Percentiles rank a stretch among this genome's conserved stretches.
Conservation (phyloP, 2,797 vertebrate species). For the Mus minutoides region DNA sequence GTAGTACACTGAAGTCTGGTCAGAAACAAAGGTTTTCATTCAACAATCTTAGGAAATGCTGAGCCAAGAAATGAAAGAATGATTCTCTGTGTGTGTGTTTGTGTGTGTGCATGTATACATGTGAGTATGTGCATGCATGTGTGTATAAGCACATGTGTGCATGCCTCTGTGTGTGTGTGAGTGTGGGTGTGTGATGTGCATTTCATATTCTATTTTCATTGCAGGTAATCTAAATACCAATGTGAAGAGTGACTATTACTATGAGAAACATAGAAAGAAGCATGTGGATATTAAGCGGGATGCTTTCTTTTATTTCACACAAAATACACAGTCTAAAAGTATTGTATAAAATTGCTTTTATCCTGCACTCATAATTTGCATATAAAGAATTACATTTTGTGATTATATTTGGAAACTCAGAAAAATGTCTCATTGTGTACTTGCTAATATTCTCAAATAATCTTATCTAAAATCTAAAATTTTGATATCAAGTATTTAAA, state of each 20-base stretch:
- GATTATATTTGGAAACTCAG: background rate
- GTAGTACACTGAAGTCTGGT: background rate
- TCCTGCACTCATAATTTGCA: background rate
- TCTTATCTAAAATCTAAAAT: background rate
- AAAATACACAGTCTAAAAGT: background rate
- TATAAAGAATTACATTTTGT: background rate
- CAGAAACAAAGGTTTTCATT: background rate
- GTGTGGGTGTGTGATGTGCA: background rate
- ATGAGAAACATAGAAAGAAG: background rate
- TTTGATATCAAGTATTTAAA: background rate
- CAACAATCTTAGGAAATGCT: background rate
- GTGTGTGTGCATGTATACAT: background rate
- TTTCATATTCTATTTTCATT: background rate
- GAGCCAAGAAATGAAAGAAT: background rate
- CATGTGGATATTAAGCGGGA: background rate
- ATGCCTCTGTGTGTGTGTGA: no score
- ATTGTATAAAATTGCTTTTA: background rate
- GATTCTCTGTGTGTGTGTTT: background rate
- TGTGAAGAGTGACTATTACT: background rate
- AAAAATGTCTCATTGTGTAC: background rate
- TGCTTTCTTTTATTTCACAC: background rate
- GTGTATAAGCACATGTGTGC: background rate
- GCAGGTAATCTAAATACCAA: background rate
- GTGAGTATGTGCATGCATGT: background rate
- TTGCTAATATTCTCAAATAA: background rate